phyloP scores from a whole-genome alignment of 92 coral and sea anemone species.

The Porites evermanni region DNA sequence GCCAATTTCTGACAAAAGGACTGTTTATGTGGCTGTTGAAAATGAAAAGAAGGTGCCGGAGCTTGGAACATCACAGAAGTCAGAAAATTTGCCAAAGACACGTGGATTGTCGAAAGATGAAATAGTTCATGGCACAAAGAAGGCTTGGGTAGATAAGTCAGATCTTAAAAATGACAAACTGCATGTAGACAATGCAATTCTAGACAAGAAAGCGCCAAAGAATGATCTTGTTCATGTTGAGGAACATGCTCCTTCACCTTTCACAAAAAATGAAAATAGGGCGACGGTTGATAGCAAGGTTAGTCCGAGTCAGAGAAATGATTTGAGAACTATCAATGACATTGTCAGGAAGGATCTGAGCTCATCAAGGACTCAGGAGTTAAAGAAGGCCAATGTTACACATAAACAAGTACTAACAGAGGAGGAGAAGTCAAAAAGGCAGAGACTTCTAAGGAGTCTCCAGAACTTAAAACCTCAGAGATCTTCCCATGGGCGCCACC shows the following conservation, averaged over 20 bases:
- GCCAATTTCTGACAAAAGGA: neutral
- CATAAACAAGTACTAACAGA: slow-evolving; percentile 43
- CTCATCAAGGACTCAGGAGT: slow-evolving; percentile 2
- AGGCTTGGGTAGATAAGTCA: slow-evolving; percentile 10
- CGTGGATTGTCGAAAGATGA: neutral
- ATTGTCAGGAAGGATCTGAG: slow-evolving; percentile 2
- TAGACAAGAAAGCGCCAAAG: neutral
- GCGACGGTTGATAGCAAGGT: neutral
- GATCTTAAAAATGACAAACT: neutral
- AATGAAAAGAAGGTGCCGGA: neutral
- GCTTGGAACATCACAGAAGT: neutral
- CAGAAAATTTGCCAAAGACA: neutral
- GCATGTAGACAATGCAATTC: neutral
- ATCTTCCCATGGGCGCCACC: slow-evolving; percentile 70
- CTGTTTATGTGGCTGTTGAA: neutral
- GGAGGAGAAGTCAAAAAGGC: slow-evolving; percentile 76
- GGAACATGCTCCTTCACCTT: neutral
- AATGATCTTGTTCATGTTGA: neutral
- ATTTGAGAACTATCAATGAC: neutral
- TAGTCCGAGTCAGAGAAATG: slow-evolving; percentile 17
- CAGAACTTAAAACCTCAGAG: slow-evolving; percentile 83
- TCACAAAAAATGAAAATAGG: neutral
- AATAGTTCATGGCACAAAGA: neutral
- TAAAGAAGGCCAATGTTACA: slow-evolving; percentile 35
- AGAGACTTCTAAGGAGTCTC: slow-evolving; percentile 76